Evolutionary conservation across 2,797 vertebrate species (phyloP), one percentile per base, ranked within the genome.

Genomic region (Peromyscus attwateri): DNA sequence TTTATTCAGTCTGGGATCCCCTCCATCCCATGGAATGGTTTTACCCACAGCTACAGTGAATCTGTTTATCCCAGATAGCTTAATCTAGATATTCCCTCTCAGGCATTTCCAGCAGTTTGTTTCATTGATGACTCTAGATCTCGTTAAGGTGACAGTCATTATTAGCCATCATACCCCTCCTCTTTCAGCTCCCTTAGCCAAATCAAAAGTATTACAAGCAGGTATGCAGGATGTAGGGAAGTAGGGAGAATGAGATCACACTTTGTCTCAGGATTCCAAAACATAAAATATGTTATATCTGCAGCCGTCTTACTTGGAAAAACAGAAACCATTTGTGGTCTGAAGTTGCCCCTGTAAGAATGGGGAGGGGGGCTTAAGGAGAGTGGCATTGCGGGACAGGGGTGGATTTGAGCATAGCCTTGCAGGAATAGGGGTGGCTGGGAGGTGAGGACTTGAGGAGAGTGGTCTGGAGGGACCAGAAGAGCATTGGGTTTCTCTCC

Each of bases 271-370:
- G 52, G 64, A 91, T 84, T 70, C 77, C 60, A 85, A 55, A 84
- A 70, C 13, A 31, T 10, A 29, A 21, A 55, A 94, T 64, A 62
- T 34, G 23, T 60, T 52, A 89, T 52, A n/a, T 31, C 43, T 84
- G 88, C 87, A 88, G 79, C 81, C 88, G 52, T 62, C 46, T 94
- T 55, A 27, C 34, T 71, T 57, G 52, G 64, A 66, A 34, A 91
- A 89, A 49, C 17, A 62, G 84, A 90, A 83, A 37, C 73, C 37
- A 73, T 71, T 85, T 57, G 64, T 57, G 77, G 84, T 34, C 84
- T 79, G 84, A 92, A 62, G 73, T 49, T 91, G 71, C 40, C 46
- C 49, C 60, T 37, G 10, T 12, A 46, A 85, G 66, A 46, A 34
- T 60, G 34, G 34, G 13, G 79, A 90, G 77, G 43, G 91, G 89